Percentiles rank a stretch among this genome's conserved stretches.
These are phyloP conservation scores for Empidonax traillii DNA, from an alignment of 2,113 vertebrate genomes.

Conservation along the genomic window DNA sequence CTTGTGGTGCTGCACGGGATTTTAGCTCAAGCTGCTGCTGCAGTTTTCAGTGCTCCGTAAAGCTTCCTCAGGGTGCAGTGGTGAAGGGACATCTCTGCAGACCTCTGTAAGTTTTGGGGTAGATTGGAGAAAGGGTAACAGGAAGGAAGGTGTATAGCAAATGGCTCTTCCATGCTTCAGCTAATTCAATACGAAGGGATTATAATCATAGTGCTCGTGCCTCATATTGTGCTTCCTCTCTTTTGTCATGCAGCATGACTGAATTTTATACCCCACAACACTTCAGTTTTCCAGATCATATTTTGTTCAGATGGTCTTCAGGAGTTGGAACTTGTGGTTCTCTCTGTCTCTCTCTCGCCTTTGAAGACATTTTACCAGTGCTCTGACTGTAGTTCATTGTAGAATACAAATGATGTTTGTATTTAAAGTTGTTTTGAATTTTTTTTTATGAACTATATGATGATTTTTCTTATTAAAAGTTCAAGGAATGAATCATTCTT, in stretches of 20 bases:
- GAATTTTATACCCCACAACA: background rate
- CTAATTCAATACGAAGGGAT: fast-evolving
- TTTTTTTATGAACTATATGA: background rate
- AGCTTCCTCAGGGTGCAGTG: background rate
- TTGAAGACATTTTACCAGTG: background rate
- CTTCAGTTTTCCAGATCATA: background rate
- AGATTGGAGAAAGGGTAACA: background rate
- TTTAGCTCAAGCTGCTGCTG: background rate
- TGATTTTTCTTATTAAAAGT: background rate
- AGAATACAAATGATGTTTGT: background rate
- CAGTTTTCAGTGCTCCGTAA: background rate
- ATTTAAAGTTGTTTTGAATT: background rate
- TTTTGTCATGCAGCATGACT: background rate
- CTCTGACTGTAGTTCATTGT: background rate
- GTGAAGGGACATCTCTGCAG: background rate
- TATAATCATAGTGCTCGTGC: fast-evolving
- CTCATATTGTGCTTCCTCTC: background rate
- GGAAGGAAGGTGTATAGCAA: background rate
- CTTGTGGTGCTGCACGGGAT: fast-evolving
- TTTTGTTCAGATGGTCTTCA: background rate
- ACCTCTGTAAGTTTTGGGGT: background rate
- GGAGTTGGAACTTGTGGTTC: background rate
- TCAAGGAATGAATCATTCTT: background rate
- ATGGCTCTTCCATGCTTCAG: background rate
- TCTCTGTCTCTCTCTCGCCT: fast-evolving